These are phyloP conservation scores for Augiades crinisus DNA, from an alignment of 2,888 invertebrate species.

Conservation along the genomic window DNA sequence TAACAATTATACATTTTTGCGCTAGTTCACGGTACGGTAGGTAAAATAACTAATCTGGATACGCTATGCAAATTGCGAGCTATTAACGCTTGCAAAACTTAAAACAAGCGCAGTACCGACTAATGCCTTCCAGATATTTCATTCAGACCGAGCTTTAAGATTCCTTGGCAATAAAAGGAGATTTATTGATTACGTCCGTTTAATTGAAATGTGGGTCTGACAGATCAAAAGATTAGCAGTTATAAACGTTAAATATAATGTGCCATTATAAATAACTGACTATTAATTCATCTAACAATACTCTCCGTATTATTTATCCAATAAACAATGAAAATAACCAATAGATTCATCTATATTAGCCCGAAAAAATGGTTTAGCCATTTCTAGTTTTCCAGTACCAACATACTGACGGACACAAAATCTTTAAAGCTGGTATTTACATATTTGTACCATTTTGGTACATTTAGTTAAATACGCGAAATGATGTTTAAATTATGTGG, in stretches of 20 bases:
- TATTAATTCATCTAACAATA: no score
- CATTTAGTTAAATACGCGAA: no score
- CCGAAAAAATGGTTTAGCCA: no score
- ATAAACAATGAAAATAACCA: no score
- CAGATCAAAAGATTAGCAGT: conserved; percentile 7
- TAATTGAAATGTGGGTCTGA: background rate
- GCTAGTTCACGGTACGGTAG: background rate
- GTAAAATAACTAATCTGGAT: background rate
- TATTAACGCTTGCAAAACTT: conserved; percentile 1
- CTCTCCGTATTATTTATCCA: no score
- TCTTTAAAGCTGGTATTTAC: no score
- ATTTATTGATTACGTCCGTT: conserved; percentile 11
- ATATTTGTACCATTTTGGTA: no score
- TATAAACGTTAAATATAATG: background rate
- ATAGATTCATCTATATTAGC: no score
- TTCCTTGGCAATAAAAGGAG: conserved; percentile 9
- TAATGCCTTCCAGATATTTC: conserved; percentile 16
- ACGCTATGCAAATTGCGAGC: conserved; percentile 2
- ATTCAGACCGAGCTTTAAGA: conserved; percentile 6
- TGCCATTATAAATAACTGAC: no score
- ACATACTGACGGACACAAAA: no score
- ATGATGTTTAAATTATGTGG: no score
- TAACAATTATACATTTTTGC: background rate
- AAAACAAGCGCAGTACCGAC: conserved; percentile 3
- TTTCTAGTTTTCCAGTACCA: no score